Evolutionary conservation across 2,113 vertebrate genomes (phyloP).

Genomic region (Opisthocomus hoazin): DNA sequence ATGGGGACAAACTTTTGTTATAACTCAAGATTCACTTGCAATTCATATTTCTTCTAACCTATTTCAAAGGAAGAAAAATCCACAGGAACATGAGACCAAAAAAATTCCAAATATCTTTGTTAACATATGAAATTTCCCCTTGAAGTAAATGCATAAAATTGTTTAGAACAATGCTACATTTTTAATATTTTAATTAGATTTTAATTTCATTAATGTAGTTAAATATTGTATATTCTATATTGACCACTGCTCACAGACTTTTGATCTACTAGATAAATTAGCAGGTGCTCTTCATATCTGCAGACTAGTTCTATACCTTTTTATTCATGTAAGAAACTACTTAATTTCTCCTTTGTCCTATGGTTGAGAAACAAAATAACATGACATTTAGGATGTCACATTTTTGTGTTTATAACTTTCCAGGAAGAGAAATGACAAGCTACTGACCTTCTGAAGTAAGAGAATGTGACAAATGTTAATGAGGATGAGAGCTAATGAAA

Average conservation of each 20-base stretch:
- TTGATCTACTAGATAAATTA: not conserved
- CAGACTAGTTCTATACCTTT: not conserved
- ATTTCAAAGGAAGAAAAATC: not conserved
- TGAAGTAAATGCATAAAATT: not conserved
- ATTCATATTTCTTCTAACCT: not conserved
- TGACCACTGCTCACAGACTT: not conserved
- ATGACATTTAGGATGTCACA: not conserved
- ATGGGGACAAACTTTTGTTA: not conserved
- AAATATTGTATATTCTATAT: not conserved
- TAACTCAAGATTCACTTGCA: not conserved
- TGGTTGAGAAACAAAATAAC: not conserved
- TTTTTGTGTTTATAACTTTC: not conserved
- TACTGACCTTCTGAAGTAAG: not conserved
- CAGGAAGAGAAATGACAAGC: not conserved
- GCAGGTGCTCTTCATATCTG: not conserved
- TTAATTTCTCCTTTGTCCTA: not conserved
- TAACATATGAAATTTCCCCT: not conserved
- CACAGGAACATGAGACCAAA: not conserved
- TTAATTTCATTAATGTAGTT: not conserved
- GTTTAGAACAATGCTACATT: not conserved
- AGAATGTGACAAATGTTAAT: not conserved
- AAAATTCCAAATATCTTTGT: not conserved
- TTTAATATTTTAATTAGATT: not conserved
- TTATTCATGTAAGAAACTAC: not conserved
- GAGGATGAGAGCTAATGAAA: not conserved